Percentiles rank a stretch among this genome's conserved stretches.
These are phyloP conservation scores for Goniozus legneri DNA, from an alignment of 1,140 invertebrate genomes.

Conservation along the genomic window DNA sequence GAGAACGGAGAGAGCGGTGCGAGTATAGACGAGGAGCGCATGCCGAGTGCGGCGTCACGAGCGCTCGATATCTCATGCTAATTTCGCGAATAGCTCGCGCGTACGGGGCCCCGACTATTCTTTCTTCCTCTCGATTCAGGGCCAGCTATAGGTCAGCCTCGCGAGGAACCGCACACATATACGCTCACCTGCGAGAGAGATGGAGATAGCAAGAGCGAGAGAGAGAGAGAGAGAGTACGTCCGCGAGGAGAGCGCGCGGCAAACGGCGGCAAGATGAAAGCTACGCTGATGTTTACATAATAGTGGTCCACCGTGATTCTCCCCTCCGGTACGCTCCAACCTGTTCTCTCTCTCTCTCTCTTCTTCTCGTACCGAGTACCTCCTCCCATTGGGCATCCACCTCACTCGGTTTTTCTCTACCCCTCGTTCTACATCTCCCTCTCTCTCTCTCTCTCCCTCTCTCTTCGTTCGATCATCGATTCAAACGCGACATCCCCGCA, in stretches of 20 bases:
- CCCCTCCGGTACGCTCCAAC: background rate
- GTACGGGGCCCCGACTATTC: slow-evolving; percentile 9
- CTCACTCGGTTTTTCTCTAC: background rate
- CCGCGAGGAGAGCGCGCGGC: too few species aligned
- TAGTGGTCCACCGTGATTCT: slow-evolving; percentile 31
- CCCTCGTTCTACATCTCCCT: too few species aligned
- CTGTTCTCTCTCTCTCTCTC: slow-evolving; percentile 4
- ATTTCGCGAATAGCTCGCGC: slow-evolving; percentile 23
- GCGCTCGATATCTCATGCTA: slow-evolving; percentile 13
- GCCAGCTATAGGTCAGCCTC: too few species aligned
- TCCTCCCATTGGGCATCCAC: background rate
- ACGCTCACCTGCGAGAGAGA: too few species aligned
- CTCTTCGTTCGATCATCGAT: slow-evolving; percentile 19
- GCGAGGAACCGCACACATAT: too few species aligned
- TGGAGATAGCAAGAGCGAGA: too few species aligned
- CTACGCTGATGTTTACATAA: slow-evolving; percentile 38
- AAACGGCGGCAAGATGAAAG: slow-evolving; percentile 34
- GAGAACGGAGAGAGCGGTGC: background rate
- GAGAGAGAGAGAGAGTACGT: too few species aligned
- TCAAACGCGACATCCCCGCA: slow-evolving; percentile 29
- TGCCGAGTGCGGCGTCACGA: background rate
- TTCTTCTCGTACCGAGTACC: background rate
- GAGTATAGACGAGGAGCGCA: background rate
- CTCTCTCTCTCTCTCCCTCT: background rate
- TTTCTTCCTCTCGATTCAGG: slow-evolving; percentile 12